Conservation (phyloP, 1,140 invertebrate genomes). For the Theocolax elegans region DNA sequence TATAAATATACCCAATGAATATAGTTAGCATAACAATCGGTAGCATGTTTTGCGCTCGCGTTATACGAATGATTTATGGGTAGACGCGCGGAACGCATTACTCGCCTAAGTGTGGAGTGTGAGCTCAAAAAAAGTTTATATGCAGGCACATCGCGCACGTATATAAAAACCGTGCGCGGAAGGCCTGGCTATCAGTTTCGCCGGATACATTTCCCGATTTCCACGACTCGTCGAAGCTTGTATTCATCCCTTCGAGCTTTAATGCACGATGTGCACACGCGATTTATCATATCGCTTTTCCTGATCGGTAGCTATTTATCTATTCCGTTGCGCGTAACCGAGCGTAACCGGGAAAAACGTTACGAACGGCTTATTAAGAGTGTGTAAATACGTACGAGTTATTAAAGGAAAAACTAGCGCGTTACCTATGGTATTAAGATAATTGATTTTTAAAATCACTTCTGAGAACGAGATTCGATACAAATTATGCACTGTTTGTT, state of each 20-base stretch:
- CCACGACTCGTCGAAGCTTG: not conserved
- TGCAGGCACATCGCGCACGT: not conserved
- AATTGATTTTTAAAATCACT: constrained; percentile 22
- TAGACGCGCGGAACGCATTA: constrained; percentile 30
- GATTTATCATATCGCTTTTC: constrained; percentile 8
- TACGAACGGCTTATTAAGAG: constrained; percentile 14
- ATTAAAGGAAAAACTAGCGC: constrained; percentile 36
- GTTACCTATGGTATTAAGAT: not conserved
- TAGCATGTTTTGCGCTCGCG: constrained; percentile 3
- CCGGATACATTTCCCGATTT: not conserved
- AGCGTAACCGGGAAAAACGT: constrained; percentile 20
- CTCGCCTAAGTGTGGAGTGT: not conserved
- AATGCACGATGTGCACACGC: not conserved
- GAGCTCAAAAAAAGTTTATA: not conserved
- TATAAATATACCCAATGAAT: constrained; percentile 5
- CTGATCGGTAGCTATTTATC: constrained; percentile 16
- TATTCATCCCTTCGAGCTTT: not conserved
- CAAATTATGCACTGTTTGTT: not conserved
- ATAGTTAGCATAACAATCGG: constrained; percentile 34
- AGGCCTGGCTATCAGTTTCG: constrained; percentile 9
- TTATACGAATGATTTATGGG: constrained; percentile 32
- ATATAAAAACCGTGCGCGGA: not conserved
- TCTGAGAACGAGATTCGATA: not conserved
- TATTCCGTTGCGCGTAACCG: constrained; percentile 20
- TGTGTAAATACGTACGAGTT: constrained; percentile 7